These are phyloP conservation scores for Odobenus rosmarus DNA, from an alignment of 2,113 vertebrate genomes.

Conservation along the genomic window DNA sequence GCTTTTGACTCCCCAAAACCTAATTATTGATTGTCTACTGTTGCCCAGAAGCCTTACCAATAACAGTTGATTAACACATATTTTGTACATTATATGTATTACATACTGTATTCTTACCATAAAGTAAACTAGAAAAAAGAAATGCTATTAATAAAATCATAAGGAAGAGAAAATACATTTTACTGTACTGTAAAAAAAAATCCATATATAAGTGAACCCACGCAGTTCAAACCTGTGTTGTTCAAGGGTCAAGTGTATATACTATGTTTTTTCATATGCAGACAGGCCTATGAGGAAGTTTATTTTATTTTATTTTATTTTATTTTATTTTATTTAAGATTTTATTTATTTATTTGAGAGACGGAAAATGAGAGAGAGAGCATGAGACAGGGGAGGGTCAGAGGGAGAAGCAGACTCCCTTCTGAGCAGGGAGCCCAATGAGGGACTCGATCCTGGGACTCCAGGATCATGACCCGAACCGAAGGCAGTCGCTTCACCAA, in stretches of 20 bases:
- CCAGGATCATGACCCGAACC: no score
- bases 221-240: background rate
- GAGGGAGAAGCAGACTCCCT: no score
- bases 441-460: no score
- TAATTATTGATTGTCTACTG: background rate
- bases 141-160: background rate
- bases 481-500: no score
- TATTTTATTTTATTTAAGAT: background rate
- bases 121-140: background rate
- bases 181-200: background rate
- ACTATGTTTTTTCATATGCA: background rate
- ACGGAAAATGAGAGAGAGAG: no score
- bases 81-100: background rate
- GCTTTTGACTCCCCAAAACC: background rate
- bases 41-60: background rate
- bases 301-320: background rate
- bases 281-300: background rate
- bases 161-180: background rate
- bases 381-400: no score
- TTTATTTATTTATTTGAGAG: no score
- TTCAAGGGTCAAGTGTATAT: background rate
- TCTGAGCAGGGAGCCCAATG: no score
- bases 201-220: background rate
- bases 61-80: background rate
- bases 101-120: background rate